These are phyloP conservation scores for Theodoxus fluviatilis DNA, from an alignment of 2,888 invertebrate genomes.

Conservation along the genomic window DNA sequence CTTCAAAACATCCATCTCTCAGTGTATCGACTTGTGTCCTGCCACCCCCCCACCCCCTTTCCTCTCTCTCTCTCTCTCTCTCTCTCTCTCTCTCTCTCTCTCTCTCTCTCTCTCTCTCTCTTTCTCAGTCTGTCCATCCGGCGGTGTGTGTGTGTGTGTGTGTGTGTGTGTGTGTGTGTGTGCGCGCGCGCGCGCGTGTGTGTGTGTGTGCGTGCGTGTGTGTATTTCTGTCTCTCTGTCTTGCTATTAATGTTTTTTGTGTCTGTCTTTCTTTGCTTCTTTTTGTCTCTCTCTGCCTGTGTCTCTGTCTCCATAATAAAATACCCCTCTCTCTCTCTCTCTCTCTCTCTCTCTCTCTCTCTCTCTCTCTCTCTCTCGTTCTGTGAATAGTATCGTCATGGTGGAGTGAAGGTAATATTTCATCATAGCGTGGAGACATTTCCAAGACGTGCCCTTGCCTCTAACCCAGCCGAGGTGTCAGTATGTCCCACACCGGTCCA, in stretches of 20 bases:
- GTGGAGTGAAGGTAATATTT: too few species aligned
- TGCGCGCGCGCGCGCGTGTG: constrained; percentile 8
- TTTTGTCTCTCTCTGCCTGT: too few species aligned
- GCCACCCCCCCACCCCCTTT: too few species aligned
- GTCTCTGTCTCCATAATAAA: neutral
- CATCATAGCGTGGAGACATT: too few species aligned
- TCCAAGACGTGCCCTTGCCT: too few species aligned
- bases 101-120: constrained; percentile 10
- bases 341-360: constrained; percentile 4
- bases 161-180: constrained; percentile 23
- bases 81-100: constrained; percentile 3
- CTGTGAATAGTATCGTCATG: too few species aligned
- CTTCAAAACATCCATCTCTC: too few species aligned
- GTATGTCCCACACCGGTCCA: too few species aligned
- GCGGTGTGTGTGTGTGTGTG: constrained; percentile 22
- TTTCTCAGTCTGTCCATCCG: constrained; percentile 3
- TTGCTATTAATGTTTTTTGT: too few species aligned
- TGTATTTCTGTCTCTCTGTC: neutral
- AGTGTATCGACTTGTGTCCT: too few species aligned
- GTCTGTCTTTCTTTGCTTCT: neutral
- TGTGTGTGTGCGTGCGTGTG: neutral
- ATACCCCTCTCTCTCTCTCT: neutral
- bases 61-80: neutral
- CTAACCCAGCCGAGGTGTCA: too few species aligned
- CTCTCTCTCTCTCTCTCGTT: constrained; percentile 5